Percentiles rank a stretch among this genome's conserved stretches.
These are phyloP conservation scores for Ascaphus truei DNA, from an alignment of 2,113 vertebrate species.

Conservation along the genomic window DNA sequence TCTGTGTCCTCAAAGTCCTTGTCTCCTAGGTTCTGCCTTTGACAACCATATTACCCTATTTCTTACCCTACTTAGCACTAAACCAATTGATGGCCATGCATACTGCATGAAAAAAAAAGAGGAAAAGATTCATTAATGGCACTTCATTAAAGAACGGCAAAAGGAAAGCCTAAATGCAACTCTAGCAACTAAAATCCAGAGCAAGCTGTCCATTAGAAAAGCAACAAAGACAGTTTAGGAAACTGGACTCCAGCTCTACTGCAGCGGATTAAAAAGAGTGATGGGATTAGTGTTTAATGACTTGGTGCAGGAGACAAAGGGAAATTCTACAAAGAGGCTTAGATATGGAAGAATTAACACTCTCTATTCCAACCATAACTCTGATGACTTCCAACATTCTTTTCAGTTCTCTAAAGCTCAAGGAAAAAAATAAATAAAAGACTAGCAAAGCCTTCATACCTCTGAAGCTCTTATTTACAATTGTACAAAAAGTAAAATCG, in stretches of 20 bases:
- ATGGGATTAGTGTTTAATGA: slow-evolving; percentile 99
- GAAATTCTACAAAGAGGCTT: slow-evolving; percentile 81
- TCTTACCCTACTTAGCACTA: slow-evolving; percentile 65
- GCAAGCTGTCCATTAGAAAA: slow-evolving; percentile 75
- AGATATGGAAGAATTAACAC: slow-evolving; percentile 89
- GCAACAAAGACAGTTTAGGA: slow-evolving; percentile 83
- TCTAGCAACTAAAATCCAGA: slow-evolving; percentile 66
- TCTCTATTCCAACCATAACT: slow-evolving; percentile 72
- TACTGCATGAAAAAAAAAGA: slow-evolving; percentile 63
- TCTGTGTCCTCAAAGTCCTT: slow-evolving; percentile 61
- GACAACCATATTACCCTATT: slow-evolving; percentile 70
- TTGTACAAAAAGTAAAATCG: not conserved
- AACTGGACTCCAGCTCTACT: slow-evolving; percentile 78
- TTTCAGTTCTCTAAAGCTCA: slow-evolving; percentile 53
- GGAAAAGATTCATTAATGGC: slow-evolving; percentile 81
- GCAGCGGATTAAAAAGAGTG: slow-evolving; percentile 95
- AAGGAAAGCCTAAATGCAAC: slow-evolving; percentile 63
- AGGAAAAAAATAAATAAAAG: slow-evolving; percentile 29
- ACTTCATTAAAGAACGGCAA: slow-evolving; percentile 77
- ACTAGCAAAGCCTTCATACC: slow-evolving; percentile 50
- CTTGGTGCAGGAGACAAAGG: slow-evolving; percentile 92
- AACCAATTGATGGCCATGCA: slow-evolving; percentile 69
- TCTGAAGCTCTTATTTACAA: slow-evolving; percentile 47
- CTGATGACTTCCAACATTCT: slow-evolving; percentile 71
- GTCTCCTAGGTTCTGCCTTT: slow-evolving; percentile 75